Conservation (phyloP, 1,140 invertebrate species). For the Drosophila virilis region DNA sequence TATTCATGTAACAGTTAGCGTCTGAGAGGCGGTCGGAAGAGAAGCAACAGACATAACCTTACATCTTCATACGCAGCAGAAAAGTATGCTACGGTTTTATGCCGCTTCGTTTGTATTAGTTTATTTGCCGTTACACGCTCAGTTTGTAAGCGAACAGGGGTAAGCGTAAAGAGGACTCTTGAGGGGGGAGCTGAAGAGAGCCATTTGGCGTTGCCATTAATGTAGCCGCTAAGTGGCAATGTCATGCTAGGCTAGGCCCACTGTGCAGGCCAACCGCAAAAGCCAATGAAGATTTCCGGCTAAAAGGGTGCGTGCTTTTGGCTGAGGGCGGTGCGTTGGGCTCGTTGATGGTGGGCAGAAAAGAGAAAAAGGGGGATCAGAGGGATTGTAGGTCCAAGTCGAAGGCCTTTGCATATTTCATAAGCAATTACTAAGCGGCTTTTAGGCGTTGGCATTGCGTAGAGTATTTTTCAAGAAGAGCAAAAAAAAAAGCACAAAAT, state of each 20-base stretch:
- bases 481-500: conserved; percentile 16
- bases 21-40: background rate
- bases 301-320: conserved; percentile 67
- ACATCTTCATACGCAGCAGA: conserved; percentile 74
- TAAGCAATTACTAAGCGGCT: conserved; percentile 80
- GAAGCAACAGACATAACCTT: conserved; percentile 41
- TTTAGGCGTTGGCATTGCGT: conserved; percentile 65
- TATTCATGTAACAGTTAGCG: conserved; percentile 66
- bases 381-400: conserved; percentile 32
- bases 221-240: conserved; percentile 82
- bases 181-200: conserved; percentile 12
- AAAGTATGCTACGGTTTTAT: conserved; percentile 67
- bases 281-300: conserved; percentile 60
- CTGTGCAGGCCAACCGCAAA: conserved; percentile 56
- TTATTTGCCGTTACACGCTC: conserved; percentile 81
- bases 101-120: conserved; percentile 68
- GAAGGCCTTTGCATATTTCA: conserved; percentile 75
- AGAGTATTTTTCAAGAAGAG: conserved; percentile 49
- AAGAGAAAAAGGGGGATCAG: background rate
- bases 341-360: background rate
- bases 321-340: background rate
- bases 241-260: conserved; percentile 75
- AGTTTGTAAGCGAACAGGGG: conserved; percentile 45
- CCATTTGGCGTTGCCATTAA: conserved; percentile 79
- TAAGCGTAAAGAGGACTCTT: background rate